These are phyloP conservation scores for Meteorus colon DNA, from an alignment of 2,888 invertebrate species.

Conservation along the genomic window DNA sequence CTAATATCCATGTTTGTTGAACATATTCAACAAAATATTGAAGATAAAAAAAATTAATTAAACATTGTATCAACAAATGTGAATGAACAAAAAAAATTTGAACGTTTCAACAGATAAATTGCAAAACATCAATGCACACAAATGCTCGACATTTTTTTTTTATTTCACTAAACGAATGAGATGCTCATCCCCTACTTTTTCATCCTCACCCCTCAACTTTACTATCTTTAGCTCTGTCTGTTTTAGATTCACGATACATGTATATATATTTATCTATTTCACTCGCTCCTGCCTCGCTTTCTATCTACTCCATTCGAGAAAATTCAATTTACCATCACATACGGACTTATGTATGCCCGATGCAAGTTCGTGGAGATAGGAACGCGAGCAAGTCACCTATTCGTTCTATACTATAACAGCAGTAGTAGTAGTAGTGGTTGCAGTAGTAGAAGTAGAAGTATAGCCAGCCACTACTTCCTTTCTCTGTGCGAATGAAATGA, in stretches of 20 bases:
- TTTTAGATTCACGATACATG: constrained; percentile 21
- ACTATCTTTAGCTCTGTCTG: constrained; percentile 10
- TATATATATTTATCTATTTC: background rate
- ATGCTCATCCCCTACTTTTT: background rate
- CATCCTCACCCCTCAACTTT: background rate
- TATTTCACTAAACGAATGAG: background rate
- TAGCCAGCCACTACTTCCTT: background rate
- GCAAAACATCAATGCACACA: background rate
- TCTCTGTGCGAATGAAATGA: background rate
- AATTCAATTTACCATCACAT: constrained; percentile 56
- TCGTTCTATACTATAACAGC: background rate
- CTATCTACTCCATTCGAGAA: constrained; percentile 36
- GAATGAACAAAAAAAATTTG: background rate
- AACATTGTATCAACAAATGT: too few species aligned
- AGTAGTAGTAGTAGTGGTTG: background rate
- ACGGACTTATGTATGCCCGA: constrained; percentile 50
- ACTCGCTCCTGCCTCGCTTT: background rate
- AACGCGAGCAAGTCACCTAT: constrained; percentile 19
- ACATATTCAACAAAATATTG: too few species aligned
- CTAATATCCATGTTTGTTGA: too few species aligned
- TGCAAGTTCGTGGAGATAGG: constrained; percentile 50
- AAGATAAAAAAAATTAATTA: too few species aligned
- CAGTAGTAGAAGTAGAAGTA: background rate
- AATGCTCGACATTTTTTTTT: constrained; percentile 1
- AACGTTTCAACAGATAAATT: background rate